phyloP scores from a whole-genome alignment of 2,888 invertebrate species.

The Gari tellinella region DNA sequence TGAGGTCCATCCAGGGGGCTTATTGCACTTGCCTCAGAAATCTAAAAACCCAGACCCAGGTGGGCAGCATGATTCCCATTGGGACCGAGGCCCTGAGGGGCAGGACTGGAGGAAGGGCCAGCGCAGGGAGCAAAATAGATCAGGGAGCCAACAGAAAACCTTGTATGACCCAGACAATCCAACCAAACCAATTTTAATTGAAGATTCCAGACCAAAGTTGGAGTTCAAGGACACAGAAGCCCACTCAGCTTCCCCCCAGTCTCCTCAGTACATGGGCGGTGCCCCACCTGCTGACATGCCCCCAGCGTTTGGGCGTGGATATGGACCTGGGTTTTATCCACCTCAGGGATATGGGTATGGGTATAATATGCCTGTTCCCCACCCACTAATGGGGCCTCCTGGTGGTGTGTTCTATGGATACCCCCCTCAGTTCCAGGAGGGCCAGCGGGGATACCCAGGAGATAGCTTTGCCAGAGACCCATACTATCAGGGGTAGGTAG shows the following conservation, averaged over 20 bases:
- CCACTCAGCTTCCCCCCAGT: conserved; percentile 53
- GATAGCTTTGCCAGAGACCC: conserved; percentile 60
- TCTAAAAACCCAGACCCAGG: conserved; percentile 21
- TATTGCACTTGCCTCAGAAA: conserved; percentile 63
- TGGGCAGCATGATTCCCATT: background rate
- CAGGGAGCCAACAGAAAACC: conserved; percentile 66
- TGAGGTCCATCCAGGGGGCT: conserved; percentile 48
- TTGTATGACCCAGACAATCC: conserved; percentile 82
- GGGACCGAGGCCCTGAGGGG: background rate
- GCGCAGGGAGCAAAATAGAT: conserved; percentile 44
- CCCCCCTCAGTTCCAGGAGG: conserved; percentile 45
- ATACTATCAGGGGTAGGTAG: conserved; percentile 64
- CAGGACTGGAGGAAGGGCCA: conserved; percentile 11
- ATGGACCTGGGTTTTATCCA: conserved; percentile 24
- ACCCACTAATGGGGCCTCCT: conserved; percentile 24
- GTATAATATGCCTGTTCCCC: conserved; percentile 40
- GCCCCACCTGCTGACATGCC: conserved; percentile 37
- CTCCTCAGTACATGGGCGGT: conserved; percentile 36
- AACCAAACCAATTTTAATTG: conserved; percentile 75
- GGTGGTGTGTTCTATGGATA: conserved; percentile 60
- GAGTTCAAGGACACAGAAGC: conserved; percentile 70
- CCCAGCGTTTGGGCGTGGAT: conserved; percentile 36
- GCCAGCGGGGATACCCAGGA: conserved; percentile 39
- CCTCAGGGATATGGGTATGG: conserved; percentile 55
- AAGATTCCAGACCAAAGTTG: conserved; percentile 49